Evolutionary conservation across 2,797 vertebrate species (phyloP).

Genomic region (Crocodylus rhombifer): DNA sequence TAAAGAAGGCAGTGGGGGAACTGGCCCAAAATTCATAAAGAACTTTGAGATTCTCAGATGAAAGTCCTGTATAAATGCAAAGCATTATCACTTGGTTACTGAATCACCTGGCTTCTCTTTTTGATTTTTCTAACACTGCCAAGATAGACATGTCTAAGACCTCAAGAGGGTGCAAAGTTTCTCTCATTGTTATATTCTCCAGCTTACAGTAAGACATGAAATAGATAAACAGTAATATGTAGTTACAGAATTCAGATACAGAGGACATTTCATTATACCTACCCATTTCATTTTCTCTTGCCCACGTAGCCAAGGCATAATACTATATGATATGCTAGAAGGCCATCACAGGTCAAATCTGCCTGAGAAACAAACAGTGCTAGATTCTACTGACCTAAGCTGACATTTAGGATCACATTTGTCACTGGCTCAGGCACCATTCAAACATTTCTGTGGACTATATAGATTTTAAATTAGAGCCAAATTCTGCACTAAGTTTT

Average conservation of each 20-base stretch:
- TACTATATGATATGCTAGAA: neutral
- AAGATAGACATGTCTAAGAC: neutral
- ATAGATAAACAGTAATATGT: too few species aligned
- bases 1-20: fast-evolving
- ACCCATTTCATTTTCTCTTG: neutral
- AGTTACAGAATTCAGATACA: too few species aligned
- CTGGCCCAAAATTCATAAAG: neutral
- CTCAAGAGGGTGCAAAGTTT: fast-evolving
- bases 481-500: neutral
- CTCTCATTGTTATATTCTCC: neutral
- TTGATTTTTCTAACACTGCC: neutral
- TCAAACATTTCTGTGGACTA: neutral
- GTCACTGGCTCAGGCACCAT: fast-evolving
- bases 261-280: neutral
- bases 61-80: neutral
- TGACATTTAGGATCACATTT: neutral
- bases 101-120: neutral
- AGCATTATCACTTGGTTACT: neutral
- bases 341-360: neutral
- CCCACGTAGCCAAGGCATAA: neutral
- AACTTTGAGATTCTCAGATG: neutral
- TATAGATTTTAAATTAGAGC: neutral
- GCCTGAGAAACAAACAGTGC: fast-evolving
- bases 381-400: neutral
- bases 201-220: neutral